Conservation (phyloP, 2,113 vertebrate species). For the Cebus imitator region DNA sequence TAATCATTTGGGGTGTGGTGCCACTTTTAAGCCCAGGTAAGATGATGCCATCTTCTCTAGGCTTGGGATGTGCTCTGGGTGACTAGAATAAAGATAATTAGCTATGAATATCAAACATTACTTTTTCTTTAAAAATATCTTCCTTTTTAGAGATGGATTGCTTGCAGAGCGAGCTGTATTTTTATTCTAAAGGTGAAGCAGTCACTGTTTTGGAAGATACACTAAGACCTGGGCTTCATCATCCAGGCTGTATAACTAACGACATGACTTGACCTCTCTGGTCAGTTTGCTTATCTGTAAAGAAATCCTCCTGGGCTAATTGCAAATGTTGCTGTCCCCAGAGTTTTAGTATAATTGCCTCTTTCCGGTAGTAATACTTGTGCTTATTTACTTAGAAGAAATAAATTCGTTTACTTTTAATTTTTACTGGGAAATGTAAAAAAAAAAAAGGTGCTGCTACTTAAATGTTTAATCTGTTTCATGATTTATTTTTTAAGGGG, state of each 20-base stretch:
- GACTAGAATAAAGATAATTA: not conserved
- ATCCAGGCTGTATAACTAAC: not conserved
- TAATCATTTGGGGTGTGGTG: slow-evolving; percentile 58
- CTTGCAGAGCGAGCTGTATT: not conserved
- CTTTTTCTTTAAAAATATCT: not conserved
- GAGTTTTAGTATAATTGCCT: not conserved
- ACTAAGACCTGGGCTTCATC: not conserved
- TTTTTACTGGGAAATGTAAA: not conserved
- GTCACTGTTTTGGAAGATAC: not conserved
- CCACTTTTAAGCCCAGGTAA: not conserved
- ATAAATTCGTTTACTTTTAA: not conserved
- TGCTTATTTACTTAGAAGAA: not conserved
- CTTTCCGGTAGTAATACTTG: not conserved
- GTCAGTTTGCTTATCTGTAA: not conserved
- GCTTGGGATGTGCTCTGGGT: not conserved
- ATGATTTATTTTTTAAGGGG: not conserved
- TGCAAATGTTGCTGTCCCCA: not conserved
- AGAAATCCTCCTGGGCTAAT: not conserved
- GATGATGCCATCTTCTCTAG: not conserved
- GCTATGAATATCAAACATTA: not conserved
- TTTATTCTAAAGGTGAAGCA: not conserved
- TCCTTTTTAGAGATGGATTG: not conserved
- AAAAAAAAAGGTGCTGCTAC: not conserved
- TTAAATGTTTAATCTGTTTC: slow-evolving; percentile 25
- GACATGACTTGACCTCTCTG: not conserved